Evolutionary conservation across 2,797 vertebrate genomes (phyloP).

Genomic region (Lepus townsendii): DNA sequence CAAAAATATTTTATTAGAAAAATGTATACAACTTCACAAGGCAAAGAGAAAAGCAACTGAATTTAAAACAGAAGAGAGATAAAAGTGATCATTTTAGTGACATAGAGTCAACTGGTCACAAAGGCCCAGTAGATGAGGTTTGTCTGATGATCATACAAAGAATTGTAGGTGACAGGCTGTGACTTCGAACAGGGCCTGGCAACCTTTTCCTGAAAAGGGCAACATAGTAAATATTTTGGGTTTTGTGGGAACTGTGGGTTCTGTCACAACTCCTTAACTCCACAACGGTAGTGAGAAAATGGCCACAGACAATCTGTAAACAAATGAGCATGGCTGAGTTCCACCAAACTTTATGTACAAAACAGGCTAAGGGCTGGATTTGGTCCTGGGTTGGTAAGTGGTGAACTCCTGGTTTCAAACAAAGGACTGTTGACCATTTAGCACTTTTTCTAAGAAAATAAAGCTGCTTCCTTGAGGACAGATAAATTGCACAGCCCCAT

Average conservation of each 20-base stretch:
- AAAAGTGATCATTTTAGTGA: not conserved
- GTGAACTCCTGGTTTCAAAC: not conserved
- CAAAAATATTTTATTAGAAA: conserved; percentile 26
- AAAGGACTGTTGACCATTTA: not conserved
- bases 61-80: not conserved
- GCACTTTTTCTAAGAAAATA: not conserved
- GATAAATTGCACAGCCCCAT: not conserved
- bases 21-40: not conserved
- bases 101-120: not conserved
- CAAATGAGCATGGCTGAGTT: not conserved
- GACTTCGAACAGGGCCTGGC: not conserved
- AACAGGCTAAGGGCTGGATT: not conserved
- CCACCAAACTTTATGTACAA: conserved; percentile 2
- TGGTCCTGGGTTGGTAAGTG: not conserved
- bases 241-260: not conserved
- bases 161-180: not conserved
- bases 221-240: not conserved
- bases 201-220: not conserved
- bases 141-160: not conserved
- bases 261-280: not conserved
- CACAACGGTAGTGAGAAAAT: not conserved
- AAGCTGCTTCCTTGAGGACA: not conserved
- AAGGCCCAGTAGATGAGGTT: not conserved
- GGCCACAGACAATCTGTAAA: not conserved
- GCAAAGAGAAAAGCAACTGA: not conserved